These are phyloP conservation scores for Torymus auratus DNA, from an alignment of 2,888 invertebrate species.

Conservation along the genomic window DNA sequence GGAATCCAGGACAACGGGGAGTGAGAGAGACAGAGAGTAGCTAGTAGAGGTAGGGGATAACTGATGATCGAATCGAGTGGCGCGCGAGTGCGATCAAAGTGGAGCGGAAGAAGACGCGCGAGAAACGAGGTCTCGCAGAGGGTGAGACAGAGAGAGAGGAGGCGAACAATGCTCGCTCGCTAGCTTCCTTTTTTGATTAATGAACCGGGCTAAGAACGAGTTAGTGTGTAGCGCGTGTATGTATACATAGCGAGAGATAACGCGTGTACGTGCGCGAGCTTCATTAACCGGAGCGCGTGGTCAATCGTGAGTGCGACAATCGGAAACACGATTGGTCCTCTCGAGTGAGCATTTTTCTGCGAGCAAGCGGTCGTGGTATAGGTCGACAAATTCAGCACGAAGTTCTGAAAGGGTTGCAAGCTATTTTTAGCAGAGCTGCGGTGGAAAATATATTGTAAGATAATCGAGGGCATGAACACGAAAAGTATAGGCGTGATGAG, in stretches of 20 bases:
- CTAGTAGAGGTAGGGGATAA: neutral
- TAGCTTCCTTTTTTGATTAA: conserved; percentile 61
- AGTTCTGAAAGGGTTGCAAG: too few relatives aligned
- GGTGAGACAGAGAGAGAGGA: neutral
- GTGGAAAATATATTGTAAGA: too few relatives aligned
- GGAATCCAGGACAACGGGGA: neutral
- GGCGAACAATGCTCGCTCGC: neutral
- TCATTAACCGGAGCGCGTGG: conserved; percentile 10
- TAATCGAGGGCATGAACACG: too few relatives aligned
- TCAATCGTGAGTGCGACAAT: conserved; percentile 12
- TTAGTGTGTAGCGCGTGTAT: neutral
- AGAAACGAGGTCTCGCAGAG: neutral
- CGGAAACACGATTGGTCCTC: neutral
- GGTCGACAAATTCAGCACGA: neutral
- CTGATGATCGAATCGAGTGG: conserved; percentile 2
- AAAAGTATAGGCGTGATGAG: too few relatives aligned
- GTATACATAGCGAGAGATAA: neutral
- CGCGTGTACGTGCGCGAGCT: neutral
- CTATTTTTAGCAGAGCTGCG: too few relatives aligned
- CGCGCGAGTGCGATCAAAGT: neutral
- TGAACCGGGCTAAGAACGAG: conserved; percentile 60
- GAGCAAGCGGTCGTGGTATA: neutral
- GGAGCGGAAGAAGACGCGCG: neutral
- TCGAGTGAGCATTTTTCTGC: neutral
- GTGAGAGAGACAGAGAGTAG: too few relatives aligned